Evolutionary conservation across 2,797 vertebrate species (phyloP).

Genomic region (Monodelphis domestica): DNA sequence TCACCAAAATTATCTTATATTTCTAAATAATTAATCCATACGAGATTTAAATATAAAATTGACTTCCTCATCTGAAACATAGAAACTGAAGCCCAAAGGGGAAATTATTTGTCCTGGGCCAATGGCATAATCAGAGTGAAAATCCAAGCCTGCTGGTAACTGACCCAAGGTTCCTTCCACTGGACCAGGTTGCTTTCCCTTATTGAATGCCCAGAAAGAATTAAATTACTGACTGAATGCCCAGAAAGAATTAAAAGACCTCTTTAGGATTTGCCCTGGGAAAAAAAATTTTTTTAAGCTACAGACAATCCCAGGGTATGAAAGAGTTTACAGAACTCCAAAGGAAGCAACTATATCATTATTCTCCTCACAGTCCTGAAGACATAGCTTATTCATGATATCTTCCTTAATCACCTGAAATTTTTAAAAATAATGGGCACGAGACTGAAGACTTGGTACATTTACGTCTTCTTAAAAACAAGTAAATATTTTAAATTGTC

Average conservation of each 20-base stretch:
- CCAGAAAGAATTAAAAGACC: not conserved
- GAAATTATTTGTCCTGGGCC: not conserved
- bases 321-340: not conserved
- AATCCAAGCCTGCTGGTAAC: not conserved
- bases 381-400: not conserved
- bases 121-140: not conserved
- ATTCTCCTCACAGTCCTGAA: not conserved
- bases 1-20: not conserved
- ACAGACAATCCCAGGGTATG: not conserved
- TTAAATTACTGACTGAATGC: not conserved
- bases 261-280: not conserved
- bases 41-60: not conserved
- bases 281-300: not conserved
- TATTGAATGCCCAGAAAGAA: too few relatives aligned
- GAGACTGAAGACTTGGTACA: not conserved
- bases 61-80: not conserved
- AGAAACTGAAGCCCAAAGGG: not conserved
- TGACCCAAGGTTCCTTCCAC: not conserved
- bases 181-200: not conserved
- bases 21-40: not conserved
- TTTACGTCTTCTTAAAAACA: not conserved
- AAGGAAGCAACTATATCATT: not conserved
- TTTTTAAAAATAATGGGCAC: not conserved
- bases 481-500: not conserved
- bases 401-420: not conserved